Evolutionary conservation across 1,140 invertebrate species (phyloP), one percentile per base, ranked within the genome.

Genomic region (Drosophila pruinosa): DNA sequence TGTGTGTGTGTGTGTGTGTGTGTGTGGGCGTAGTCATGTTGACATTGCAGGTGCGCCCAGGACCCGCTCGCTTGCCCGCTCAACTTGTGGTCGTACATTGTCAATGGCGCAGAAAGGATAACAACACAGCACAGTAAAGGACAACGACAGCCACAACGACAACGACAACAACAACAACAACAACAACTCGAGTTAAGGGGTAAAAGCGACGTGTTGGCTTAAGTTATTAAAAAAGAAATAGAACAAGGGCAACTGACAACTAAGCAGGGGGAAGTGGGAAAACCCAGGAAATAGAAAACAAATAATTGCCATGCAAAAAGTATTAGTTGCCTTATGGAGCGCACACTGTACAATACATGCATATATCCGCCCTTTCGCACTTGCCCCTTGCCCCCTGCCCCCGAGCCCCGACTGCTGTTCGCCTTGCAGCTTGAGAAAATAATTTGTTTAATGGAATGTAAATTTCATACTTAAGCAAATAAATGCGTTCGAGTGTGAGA

Each of bases 371-470:
- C n/a, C n/a, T n/a, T 19, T 8, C 17, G 3, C 41, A n/a, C 24
- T 24, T 5, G 1, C 38, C 14, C 26, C 62, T 6, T 6, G 22
- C 6, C 22, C 3, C 8, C 26, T 24, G 10, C 4, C 0, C 7
- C 34, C 26, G 22, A 8, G 15, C 19, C 17, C 41, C 28, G 19
- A 6, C 17, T 6, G 1, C 5, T 14, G 14, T 14, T 38, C 14
- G 38, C 52, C 61, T 53, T 67, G 61, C 77, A 85, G 68, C 73
- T 77, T 56, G 80, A 81, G 54, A 85, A 86, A 86, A 86, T 88
- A 86, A 86, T 86, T 86, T 88, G 81, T 82, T 88, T 86, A 86
- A 86, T 86, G 81, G 82, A 86, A 86, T 86, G 81, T 86, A 86
- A 86, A 86, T 86, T 86, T 86, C 72, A 78, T 81, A 78, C 82